Percentiles rank a stretch among this genome's conserved stretches.
Conservation (phyloP, 2,888 invertebrate genomes). For the Clostera curtula region DNA sequence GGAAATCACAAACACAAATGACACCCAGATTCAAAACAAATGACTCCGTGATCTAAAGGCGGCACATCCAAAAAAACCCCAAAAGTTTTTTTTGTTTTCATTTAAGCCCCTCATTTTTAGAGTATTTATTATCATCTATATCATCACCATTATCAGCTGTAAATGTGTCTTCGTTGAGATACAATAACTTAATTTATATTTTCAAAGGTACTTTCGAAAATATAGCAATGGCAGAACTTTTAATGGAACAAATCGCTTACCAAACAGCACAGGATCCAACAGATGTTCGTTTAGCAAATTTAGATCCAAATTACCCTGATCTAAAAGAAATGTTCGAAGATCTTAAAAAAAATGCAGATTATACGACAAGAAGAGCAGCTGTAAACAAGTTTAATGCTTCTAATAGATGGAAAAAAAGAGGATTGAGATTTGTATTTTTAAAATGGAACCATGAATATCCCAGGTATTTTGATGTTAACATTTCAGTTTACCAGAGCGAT, state of each 20-base stretch:
- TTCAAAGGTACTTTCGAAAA: constrained; percentile 72
- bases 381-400: constrained; percentile 72
- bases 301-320: constrained; percentile 32
- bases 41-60: too few relatives aligned
- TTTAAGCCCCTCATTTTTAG: too few relatives aligned
- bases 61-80: too few relatives aligned
- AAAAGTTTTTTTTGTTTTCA: too few relatives aligned
- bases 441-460: constrained; percentile 53
- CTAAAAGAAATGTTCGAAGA: constrained; percentile 62
- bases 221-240: constrained; percentile 67
- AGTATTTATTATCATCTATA: background rate
- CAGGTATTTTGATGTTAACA: constrained; percentile 13
- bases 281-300: constrained; percentile 69
- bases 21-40: too few relatives aligned
- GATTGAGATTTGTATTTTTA: constrained; percentile 74
- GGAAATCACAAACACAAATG: too few relatives aligned
- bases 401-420: constrained; percentile 84
- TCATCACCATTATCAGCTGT: background rate
- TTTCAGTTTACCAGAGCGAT: constrained; percentile 54
- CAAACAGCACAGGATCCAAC: constrained; percentile 71
- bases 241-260: constrained; percentile 78
- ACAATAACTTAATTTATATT: too few relatives aligned
- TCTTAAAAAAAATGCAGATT: constrained; percentile 66
- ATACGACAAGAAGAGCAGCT: constrained; percentile 53
- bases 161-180: background rate